Evolutionary conservation across 2,888 invertebrate genomes (phyloP), one percentile per base, ranked within the genome.

Genomic region (Lordiphosa andalusiaca): DNA sequence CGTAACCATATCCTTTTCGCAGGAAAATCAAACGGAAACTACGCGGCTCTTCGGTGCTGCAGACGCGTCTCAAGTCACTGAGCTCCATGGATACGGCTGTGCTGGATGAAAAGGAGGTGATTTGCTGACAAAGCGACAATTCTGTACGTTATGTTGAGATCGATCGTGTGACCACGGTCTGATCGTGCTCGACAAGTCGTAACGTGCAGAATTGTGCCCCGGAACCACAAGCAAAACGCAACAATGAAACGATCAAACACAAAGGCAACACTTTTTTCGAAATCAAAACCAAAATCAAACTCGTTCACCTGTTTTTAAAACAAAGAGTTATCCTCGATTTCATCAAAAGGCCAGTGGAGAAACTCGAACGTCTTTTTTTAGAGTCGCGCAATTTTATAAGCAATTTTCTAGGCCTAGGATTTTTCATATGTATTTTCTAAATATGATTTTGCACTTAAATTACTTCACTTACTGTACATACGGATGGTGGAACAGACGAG

Each of bases 41-140:
- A 67, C 91, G 93, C 60, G 93, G 94, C 48, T 92, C 94, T 12
- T 95, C 95, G 10, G 94, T 95, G 55, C 91, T 95, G 30, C 95
- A 95, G 88, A 94, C 94, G 72, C 92, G 95, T 4, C 92, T 95
- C 63, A 95, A 95, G 88, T 95, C 95, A 72, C 91, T 95, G 50
- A 90, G 90, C 59, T 95, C 94, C 6, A 89, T 90, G 89, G 95
- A 95, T 90, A 95, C 95, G 71, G 95, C 95, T 69, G 94, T 95
- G 67, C 93, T 95, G 84, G 95, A 95, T 83, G 95, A 95, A 84
- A 95, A 95, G 90, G 95, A 95, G 90, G 94, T 95, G 91, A 95
- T 96, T 93, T 95, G 96, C 96, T 96, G 96, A 96, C 96, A 95
- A 92, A 95, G 94, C 94, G 95, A 96, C 93, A 95, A 95, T 94